Conservation (phyloP, 2,113 vertebrate genomes). For the Carassius gibelio region DNA sequence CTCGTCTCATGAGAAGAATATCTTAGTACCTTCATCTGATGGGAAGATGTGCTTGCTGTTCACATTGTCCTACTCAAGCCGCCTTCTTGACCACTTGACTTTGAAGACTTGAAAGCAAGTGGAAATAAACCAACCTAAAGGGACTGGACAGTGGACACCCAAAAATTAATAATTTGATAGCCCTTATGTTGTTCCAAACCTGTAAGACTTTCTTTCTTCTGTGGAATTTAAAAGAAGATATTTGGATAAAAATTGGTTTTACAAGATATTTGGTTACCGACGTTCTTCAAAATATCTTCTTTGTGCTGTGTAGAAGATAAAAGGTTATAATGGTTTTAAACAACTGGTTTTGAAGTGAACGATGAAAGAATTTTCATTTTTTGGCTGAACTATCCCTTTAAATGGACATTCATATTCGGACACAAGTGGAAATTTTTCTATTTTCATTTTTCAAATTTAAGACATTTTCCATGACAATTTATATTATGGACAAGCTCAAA, state of each 20-base stretch:
- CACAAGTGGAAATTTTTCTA: neutral
- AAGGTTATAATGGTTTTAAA: neutral
- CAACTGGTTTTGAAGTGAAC: neutral
- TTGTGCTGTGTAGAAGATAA: neutral
- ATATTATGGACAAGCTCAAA: neutral
- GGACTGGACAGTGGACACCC: neutral
- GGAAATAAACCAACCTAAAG: neutral
- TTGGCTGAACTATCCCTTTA: neutral
- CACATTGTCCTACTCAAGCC: constrained; percentile 53
- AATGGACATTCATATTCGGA: neutral
- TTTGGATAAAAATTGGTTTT: no score
- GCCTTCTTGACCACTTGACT: constrained; percentile 52
- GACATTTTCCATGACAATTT: neutral
- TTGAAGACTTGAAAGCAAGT: neutral
- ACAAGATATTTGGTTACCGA: neutral
- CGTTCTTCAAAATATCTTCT: neutral
- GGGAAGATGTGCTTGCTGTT: constrained; percentile 57
- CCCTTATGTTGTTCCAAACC: neutral
- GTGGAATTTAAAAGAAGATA: neutral
- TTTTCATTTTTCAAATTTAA: neutral
- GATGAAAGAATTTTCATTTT: neutral
- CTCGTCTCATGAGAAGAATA: constrained; percentile 32
- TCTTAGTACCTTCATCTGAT: neutral
- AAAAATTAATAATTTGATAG: neutral
- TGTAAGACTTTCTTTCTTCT: neutral